Percentiles rank a stretch among this genome's conserved stretches.
These are phyloP conservation scores for Cyprinodon diabolis DNA, from an alignment of 2,797 vertebrate species.

Conservation along the genomic window DNA sequence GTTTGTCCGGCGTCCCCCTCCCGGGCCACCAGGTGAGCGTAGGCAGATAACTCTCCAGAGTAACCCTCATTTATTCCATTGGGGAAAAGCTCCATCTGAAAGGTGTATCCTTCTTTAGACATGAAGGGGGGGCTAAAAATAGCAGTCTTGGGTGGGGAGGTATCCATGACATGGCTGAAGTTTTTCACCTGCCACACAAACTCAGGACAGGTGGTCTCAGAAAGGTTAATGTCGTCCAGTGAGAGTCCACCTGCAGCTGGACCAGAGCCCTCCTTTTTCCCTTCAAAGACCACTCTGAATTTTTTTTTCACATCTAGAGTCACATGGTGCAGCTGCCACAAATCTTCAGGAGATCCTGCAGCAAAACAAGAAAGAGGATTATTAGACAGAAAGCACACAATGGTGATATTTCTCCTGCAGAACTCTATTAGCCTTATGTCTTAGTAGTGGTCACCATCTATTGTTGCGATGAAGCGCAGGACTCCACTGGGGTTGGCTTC, in stretches of 20 bases:
- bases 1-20: slow-evolving; percentile 74
- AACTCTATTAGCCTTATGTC: background rate
- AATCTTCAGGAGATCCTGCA: slow-evolving; percentile 69
- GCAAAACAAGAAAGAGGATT: slow-evolving; percentile 19
- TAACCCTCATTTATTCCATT: slow-evolving; percentile 43
- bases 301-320: slow-evolving; percentile 79
- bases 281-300: slow-evolving; percentile 89
- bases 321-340: slow-evolving; percentile 89
- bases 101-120: slow-evolving; percentile 89
- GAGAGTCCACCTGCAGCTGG: slow-evolving; percentile 84
- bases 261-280: slow-evolving; percentile 65
- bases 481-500: slow-evolving; percentile 58
- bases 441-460: slow-evolving; percentile 77
- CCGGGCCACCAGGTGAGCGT: slow-evolving; percentile 84
- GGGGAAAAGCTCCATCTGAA: slow-evolving; percentile 83
- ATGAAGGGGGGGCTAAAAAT: slow-evolving; percentile 87
- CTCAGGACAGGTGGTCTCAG: slow-evolving; percentile 90
- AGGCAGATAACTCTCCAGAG: slow-evolving; percentile 76
- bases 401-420: background rate
- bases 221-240: slow-evolving; percentile 92
- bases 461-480: slow-evolving; percentile 73
- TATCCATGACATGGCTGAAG: slow-evolving; percentile 81
- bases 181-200: slow-evolving; percentile 89
- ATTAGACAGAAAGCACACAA: background rate
- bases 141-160: slow-evolving; percentile 28